Base-by-base conservation (phyloP, 2,888 invertebrate genomes). In the Drosophila subquinaria region DNA sequence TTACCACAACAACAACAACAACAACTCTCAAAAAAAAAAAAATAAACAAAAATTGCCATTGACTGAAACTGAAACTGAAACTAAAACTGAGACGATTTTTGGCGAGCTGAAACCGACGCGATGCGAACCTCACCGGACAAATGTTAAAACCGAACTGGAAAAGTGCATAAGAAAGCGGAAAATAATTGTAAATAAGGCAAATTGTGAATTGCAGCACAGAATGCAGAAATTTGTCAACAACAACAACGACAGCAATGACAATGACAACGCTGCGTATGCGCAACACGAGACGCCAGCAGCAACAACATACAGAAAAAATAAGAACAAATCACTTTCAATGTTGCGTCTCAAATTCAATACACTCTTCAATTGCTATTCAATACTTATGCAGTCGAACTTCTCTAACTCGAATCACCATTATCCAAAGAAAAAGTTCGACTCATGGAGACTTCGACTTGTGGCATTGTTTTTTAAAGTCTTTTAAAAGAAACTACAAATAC, bases 71-170 rank as follows among this genome's bases (percentile, higher is more conserved):
- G n/a, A 60, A 17, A 56, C 27, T 4, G 15, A 42, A 40, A 45
- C 2, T 27, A 13, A 60, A 17, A 56, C 43, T 13, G 30, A 30
- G 17, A 42, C 52, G 38, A 27, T n/a, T 38, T 51, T 51, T 36
- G 20, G 51, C 27, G 45, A 59, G 50, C 60, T 57, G 11, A 61
- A 83, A 83, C 61, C 62, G 56, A 17, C 51, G 47, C 56, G 40
- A 61, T 48, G 66, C 61, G 52, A 76, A 76, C 79, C 47, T 45
- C 50, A 70, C 60, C 65, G 73, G 50, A 36, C 62, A 40, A 67
- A 63, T 57, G 79, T 53, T 60, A 23, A 69, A 65, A 35, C 63
- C 47, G 35, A 73, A 79, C 79, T 79, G 79, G 56, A 68, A 61
- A 73, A 75, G 36, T 68, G 75, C 72, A 52, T 36, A 11, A 4